phyloP scores from a whole-genome alignment of 2,797 vertebrate genomes.

The Lophotriccus pileatus region DNA sequence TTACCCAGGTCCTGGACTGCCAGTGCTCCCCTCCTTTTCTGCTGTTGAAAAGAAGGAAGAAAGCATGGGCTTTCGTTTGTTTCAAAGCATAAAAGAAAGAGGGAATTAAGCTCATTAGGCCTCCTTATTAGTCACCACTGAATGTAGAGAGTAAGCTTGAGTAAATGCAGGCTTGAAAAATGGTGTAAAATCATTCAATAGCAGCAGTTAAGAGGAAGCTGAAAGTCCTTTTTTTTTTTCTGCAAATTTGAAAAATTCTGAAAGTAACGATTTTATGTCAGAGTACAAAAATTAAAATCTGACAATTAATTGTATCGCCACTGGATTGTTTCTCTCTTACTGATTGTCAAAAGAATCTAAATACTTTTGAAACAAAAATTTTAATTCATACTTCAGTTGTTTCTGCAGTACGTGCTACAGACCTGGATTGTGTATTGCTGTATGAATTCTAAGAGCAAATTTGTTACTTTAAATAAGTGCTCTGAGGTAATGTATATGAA shows the following conservation, averaged over 20 bases:
- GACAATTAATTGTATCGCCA: background rate
- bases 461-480: background rate
- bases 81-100: constrained; percentile 52
- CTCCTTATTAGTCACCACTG: constrained; percentile 35
- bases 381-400: background rate
- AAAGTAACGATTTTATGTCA: background rate
- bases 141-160: constrained; percentile 15
- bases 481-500: background rate
- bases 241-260: background rate
- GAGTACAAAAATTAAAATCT: background rate
- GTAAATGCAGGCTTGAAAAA: constrained; percentile 24
- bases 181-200: background rate
- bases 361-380: background rate
- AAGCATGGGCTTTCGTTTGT: constrained; percentile 50
- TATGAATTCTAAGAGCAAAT: background rate
- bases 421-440: background rate
- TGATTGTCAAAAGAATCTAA: background rate
- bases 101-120: constrained; percentile 59
- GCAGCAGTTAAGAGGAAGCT: background rate
- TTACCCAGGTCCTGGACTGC: constrained; percentile 6
- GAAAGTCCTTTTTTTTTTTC: background rate
- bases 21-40: constrained; percentile 25
- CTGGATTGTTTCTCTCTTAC: background rate
- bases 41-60: constrained; percentile 31
- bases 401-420: rapidly evolving